Evolutionary conservation across 2,113 vertebrate species (phyloP).

Genomic region (Aphelocoma coerulescens): DNA sequence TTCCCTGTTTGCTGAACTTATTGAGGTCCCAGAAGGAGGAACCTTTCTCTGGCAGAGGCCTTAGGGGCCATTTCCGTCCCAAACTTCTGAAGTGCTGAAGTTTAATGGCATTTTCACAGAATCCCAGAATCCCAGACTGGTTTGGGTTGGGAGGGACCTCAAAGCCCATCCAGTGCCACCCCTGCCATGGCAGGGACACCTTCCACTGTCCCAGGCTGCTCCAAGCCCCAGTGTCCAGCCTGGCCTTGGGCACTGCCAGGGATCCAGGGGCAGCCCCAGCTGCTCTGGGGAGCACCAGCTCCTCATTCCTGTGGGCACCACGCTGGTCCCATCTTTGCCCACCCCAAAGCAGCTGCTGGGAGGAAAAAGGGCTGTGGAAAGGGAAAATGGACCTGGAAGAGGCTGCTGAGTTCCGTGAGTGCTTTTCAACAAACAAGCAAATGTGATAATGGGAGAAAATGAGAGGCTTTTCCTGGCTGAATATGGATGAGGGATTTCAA

Average conservation of each 20-base stretch:
- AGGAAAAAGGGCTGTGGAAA: not conserved
- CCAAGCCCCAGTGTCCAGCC: not conserved
- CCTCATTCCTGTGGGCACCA: not conserved
- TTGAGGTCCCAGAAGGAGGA: too few species aligned
- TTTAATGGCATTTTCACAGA: too few species aligned
- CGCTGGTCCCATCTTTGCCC: not conserved
- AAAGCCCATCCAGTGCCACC: not conserved
- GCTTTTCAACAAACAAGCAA: not conserved
- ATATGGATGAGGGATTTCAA: not conserved
- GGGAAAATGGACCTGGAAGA: not conserved
- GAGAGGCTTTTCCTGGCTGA: not conserved
- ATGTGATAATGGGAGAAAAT: not conserved
- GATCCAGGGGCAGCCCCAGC: not conserved
- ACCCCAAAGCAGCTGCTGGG: not conserved
- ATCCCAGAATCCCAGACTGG: too few species aligned
- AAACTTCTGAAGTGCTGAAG: too few species aligned
- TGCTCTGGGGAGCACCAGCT: not conserved
- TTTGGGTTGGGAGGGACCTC: rapidly evolving
- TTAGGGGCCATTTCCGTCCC: too few species aligned
- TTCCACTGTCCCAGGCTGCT: not conserved
- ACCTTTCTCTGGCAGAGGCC: too few species aligned
- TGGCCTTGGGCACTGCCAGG: not conserved
- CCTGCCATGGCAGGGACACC: not conserved
- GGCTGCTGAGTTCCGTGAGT: not conserved
- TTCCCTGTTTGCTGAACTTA: too few species aligned